Percentiles rank a stretch among this genome's conserved stretches.
Conservation (phyloP, 2,113 vertebrate species). For the Centrocercus urophasianus region DNA sequence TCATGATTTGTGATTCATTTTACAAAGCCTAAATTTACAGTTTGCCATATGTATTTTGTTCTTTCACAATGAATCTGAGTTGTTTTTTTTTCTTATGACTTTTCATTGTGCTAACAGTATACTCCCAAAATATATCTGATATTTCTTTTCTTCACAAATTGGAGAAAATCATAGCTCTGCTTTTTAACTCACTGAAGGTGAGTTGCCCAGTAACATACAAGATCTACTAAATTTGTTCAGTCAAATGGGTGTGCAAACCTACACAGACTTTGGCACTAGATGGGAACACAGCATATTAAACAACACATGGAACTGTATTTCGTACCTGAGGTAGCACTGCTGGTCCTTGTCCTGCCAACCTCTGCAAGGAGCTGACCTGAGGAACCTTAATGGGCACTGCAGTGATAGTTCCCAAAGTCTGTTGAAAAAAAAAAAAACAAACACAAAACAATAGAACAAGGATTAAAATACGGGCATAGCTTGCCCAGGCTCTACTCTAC, state of each 20-base stretch:
- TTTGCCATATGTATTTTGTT: not conserved
- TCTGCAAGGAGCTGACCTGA: constrained; percentile 97
- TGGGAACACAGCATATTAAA: not conserved
- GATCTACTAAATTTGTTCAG: not conserved
- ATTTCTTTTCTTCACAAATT: not conserved
- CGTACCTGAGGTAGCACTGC: constrained; percentile 98
- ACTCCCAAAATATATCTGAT: not conserved
- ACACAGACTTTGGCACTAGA: not conserved
- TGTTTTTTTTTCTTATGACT: not conserved
- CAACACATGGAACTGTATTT: not conserved
- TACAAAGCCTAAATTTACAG: not conserved
- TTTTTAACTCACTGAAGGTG: not conserved
- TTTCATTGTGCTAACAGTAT: not conserved
- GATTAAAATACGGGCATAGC: constrained; percentile 23
- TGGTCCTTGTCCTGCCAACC: constrained; percentile 94
- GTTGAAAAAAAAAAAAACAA: constrained; percentile 40
- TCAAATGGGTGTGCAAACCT: not conserved
- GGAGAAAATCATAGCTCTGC: not conserved
- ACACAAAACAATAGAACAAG: constrained; percentile 29
- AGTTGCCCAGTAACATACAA: not conserved
- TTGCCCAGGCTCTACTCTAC: not conserved
- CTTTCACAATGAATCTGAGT: not conserved
- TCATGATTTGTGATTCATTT: not conserved
- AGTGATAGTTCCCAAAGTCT: constrained; percentile 92
- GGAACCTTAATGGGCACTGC: constrained; percentile 95